These are phyloP conservation scores for Pinctada fucata DNA, from an alignment of 2,888 invertebrate genomes.

Conservation along the genomic window DNA sequence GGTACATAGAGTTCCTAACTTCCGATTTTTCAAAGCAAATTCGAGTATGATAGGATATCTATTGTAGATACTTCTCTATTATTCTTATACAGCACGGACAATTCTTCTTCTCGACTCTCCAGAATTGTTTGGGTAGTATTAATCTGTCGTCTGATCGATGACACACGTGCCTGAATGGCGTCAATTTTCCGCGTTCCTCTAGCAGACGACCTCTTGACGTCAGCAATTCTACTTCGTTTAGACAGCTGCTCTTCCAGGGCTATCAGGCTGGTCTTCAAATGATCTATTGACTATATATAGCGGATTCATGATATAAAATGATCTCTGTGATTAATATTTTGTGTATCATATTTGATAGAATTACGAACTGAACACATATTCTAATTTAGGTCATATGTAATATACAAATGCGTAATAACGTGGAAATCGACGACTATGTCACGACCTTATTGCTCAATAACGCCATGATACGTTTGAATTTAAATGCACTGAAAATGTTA, in stretches of 20 bases:
- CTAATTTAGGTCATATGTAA: too few species aligned
- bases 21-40: too few species aligned
- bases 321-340: not conserved
- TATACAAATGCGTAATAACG: too few species aligned
- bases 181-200: constrained; percentile 21
- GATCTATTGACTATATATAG: constrained; percentile 4
- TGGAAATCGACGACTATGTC: too few species aligned
- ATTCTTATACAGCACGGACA: not conserved
- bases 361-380: not conserved
- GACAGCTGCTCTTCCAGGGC: constrained; percentile 21
- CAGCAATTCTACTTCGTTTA: constrained; percentile 26
- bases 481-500: too few species aligned
- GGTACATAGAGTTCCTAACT: too few species aligned
- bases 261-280: constrained; percentile 9
- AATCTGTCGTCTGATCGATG: constrained; percentile 24
- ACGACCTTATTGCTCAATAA: too few species aligned
- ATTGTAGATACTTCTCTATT: not conserved
- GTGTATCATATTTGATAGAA: not conserved
- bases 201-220: constrained; percentile 2
- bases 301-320: not conserved
- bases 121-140: not conserved
- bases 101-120: not conserved
- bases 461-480: too few species aligned
- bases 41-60: too few species aligned
- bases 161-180: constrained; percentile 8